Conservation (phyloP, 2,113 vertebrate genomes). For the Aix galericulata region DNA sequence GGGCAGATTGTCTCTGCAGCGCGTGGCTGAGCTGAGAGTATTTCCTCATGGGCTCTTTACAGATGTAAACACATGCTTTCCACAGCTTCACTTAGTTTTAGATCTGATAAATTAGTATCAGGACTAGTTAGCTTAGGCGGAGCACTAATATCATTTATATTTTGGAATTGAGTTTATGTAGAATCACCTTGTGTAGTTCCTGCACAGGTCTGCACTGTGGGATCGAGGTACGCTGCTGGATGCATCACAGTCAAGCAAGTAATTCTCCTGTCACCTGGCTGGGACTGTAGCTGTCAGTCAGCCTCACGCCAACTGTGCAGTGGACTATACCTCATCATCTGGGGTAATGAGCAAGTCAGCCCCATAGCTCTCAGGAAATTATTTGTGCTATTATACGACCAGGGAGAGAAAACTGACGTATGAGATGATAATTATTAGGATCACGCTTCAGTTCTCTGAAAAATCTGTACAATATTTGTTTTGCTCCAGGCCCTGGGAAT, state of each 20-base stretch:
- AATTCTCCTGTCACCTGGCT: not conserved
- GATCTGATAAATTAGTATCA: not conserved
- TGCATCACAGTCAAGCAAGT: rapidly evolving
- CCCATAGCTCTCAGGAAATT: not conserved
- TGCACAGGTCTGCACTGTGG: not conserved
- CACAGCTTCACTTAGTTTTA: not conserved
- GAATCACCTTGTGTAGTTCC: not conserved
- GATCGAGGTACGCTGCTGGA: not conserved
- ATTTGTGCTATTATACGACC: not conserved
- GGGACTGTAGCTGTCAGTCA: not conserved
- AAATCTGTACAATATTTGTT: slow-evolving; percentile 47
- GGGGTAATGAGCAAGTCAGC: not conserved
- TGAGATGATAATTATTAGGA: slow-evolving; percentile 17
- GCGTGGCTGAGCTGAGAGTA: not conserved
- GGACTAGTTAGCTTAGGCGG: not conserved
- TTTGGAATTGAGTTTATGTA: not conserved
- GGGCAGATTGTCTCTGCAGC: rapidly evolving
- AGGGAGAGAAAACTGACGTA: slow-evolving; percentile 23
- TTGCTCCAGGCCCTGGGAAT: slow-evolving; percentile 62
- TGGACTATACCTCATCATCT: not conserved
- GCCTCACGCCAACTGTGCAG: rapidly evolving
- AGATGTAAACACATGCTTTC: not conserved
- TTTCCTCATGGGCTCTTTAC: not conserved
- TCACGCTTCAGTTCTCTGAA: slow-evolving; percentile 34
- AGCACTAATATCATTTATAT: not conserved